phyloP scores from a whole-genome alignment of 1,140 invertebrate species.

The Brachionus rubens region DNA sequence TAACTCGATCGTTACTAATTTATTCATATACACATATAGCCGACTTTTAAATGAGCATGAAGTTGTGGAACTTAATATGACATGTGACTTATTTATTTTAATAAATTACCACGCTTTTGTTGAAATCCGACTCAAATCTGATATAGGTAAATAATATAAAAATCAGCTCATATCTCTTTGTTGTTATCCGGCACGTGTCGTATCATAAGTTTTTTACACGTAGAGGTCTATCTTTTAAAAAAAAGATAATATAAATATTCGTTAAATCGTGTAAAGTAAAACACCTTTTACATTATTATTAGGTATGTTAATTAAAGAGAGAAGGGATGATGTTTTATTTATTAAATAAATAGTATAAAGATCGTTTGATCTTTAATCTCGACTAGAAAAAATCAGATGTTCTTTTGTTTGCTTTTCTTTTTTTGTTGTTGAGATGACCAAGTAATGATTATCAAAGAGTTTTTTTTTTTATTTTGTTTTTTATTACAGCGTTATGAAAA shows the following conservation, averaged over 20 bases:
- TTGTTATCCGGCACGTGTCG: no score
- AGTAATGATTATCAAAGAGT: slow-evolving; percentile 35
- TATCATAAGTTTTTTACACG: no score
- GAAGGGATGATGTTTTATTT: slow-evolving; percentile 16
- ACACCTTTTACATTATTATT: slow-evolving; percentile 1
- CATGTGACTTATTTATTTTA: slow-evolving; percentile 7
- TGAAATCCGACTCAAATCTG: no score
- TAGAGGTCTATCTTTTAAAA: no score
- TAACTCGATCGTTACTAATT: slow-evolving; percentile 10
- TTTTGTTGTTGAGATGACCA: not conserved
- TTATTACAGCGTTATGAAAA: no score
- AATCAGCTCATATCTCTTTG: no score
- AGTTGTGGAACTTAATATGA: not conserved
- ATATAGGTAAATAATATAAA: no score
- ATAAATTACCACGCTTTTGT: slow-evolving; percentile 32
- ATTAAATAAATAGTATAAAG: not conserved
- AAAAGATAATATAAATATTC: no score
- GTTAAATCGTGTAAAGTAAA: not conserved
- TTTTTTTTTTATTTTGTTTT: not conserved
- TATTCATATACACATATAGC: not conserved
- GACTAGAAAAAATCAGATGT: slow-evolving; percentile 19
- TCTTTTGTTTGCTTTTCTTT: slow-evolving; percentile 4
- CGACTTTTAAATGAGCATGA: not conserved
- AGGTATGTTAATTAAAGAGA: not conserved
- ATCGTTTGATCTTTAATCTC: slow-evolving; percentile 34